These are phyloP conservation scores for Dendrocopos noguchii DNA, from an alignment of 2,113 vertebrate genomes.

Conservation along the genomic window DNA sequence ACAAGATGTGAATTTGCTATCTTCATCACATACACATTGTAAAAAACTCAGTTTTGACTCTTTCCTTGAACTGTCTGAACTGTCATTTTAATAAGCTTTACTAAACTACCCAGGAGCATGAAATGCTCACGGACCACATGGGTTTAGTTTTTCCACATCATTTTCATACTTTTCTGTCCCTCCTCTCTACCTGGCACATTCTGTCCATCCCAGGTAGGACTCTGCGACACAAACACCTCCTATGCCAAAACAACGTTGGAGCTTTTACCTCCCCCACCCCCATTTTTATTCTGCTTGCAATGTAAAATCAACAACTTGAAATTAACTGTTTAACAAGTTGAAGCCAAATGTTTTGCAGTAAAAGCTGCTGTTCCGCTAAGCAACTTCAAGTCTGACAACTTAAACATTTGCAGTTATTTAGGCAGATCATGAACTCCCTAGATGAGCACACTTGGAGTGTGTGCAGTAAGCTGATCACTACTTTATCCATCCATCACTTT, in stretches of 20 bases:
- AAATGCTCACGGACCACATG: not conserved
- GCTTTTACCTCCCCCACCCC: accelerated
- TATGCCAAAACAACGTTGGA: not conserved
- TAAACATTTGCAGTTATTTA: not conserved
- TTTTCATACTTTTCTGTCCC: not conserved
- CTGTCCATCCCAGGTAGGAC: not conserved
- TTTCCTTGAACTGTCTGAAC: not conserved
- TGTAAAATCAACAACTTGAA: not conserved
- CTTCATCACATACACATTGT: not conserved
- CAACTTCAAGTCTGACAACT: not conserved
- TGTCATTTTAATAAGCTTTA: not conserved
- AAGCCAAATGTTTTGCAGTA: not conserved
- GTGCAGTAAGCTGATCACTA: not conserved
- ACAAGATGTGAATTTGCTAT: not conserved
- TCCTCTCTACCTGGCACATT: not conserved
- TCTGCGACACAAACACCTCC: not conserved
- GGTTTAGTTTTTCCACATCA: not conserved
- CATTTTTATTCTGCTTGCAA: not conserved
- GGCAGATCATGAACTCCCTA: not conserved
- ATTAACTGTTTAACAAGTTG: not conserved
- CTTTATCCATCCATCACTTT: not conserved
- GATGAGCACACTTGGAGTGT: not conserved
- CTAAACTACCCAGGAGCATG: not conserved
- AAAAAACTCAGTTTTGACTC: not conserved
- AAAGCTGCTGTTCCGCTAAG: not conserved